phyloP scores from a whole-genome alignment of 2,888 invertebrate genomes.

The Labia minor region DNA sequence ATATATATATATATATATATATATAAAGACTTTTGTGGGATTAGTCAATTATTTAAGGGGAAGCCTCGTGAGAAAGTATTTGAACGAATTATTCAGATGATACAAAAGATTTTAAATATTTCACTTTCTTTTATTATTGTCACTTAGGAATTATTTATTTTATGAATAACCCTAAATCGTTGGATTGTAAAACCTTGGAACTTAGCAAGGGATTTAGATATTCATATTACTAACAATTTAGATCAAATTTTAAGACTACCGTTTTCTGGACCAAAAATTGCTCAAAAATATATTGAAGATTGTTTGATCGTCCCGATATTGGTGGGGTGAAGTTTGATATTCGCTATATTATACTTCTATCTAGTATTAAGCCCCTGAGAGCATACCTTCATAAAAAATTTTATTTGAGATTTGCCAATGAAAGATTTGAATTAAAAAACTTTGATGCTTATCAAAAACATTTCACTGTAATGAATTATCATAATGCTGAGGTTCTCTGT shows the following conservation, averaged over 20 bases:
- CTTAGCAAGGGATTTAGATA: conserved; percentile 77
- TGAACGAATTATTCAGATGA: too few relatives aligned
- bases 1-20: too few relatives aligned
- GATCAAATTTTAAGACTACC: conserved; percentile 66
- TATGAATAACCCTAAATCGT: too few relatives aligned
- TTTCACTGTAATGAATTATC: conserved; percentile 92
- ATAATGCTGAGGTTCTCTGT: conserved; percentile 46
- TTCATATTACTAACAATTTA: conserved; percentile 66
- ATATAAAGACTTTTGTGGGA: too few relatives aligned
- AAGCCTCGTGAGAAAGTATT: too few relatives aligned
- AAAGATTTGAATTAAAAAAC: conserved; percentile 60
- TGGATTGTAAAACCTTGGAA: conserved; percentile 96
- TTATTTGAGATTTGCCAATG: conserved; percentile 79
- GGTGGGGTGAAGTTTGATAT: conserved; percentile 80
- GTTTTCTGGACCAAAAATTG: conserved; percentile 73
- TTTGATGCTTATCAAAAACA: conserved; percentile 82
- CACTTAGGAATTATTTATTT: too few relatives aligned
- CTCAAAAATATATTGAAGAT: conserved; percentile 66
- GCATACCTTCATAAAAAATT: conserved; percentile 65
- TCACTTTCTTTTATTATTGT: too few relatives aligned
- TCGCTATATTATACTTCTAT: conserved; percentile 72
- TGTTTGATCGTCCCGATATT: conserved; percentile 63
- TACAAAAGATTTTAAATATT: too few relatives aligned
- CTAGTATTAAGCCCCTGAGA: conserved; percentile 61
- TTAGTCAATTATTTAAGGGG: too few relatives aligned